A percentile compares a stretch with the other conserved stretches of the same genome.
These are phyloP conservation scores for Globodera rostochiensis DNA, from an alignment of 1,140 invertebrate genomes.

Conservation along the genomic window DNA sequence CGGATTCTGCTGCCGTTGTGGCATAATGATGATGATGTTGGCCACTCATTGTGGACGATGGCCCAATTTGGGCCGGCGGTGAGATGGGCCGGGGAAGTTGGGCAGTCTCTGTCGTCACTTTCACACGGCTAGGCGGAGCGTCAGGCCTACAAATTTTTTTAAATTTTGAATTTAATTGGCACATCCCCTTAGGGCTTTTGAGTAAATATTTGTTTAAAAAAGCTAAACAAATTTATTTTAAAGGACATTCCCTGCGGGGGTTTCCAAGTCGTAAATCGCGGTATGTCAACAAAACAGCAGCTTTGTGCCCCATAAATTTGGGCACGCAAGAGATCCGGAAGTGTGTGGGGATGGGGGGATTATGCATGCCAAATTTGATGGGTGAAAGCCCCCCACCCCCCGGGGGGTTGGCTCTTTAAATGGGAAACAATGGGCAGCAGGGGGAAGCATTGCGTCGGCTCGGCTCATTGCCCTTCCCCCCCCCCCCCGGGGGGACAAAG, in stretches of 20 bases:
- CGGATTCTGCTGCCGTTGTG: background rate
- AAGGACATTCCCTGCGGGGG: too few relatives aligned
- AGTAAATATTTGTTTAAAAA: background rate
- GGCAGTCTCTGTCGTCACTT: slow-evolving; percentile 38
- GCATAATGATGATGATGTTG: background rate
- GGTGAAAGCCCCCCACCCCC: background rate
- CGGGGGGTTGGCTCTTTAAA: background rate
- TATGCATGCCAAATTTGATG: background rate
- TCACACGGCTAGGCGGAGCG: slow-evolving; percentile 44
- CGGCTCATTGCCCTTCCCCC: too few relatives aligned
- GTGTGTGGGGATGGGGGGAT: background rate
- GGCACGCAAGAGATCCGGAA: background rate
- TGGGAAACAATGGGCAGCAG: background rate
- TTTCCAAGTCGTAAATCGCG: background rate
- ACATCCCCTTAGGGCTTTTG: background rate
- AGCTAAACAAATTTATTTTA: too few relatives aligned
- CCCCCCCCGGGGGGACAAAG: too few relatives aligned
- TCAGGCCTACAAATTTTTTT: slow-evolving; percentile 36
- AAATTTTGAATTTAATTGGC: background rate
- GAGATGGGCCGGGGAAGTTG: slow-evolving; percentile 54
- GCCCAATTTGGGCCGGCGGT: slow-evolving; percentile 45
- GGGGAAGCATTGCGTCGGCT: background rate
- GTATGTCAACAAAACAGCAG: background rate
- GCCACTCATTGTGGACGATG: slow-evolving; percentile 26
- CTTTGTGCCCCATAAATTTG: background rate